phyloP scores from a whole-genome alignment of 2,113 vertebrate genomes.

The Polypterus senegalus region DNA sequence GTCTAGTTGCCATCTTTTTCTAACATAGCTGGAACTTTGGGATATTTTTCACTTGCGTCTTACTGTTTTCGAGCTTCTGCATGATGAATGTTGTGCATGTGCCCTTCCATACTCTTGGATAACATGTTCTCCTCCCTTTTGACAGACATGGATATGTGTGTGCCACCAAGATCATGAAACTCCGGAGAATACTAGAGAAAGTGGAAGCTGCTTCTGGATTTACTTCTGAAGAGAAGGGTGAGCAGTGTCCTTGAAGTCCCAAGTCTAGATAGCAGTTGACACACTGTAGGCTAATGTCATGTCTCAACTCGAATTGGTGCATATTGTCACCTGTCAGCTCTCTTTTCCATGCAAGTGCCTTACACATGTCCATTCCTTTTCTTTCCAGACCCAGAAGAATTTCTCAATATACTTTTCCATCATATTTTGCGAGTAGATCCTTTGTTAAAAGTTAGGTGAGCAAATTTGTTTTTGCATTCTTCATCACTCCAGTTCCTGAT shows the following conservation, averaged over 20 bases:
- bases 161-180: slow-evolving; percentile 97
- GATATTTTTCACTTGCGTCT: too few relatives aligned
- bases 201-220: slow-evolving; percentile 94
- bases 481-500: neutral
- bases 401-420: slow-evolving; percentile 94
- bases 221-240: slow-evolving; percentile 98
- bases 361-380: slow-evolving; percentile 11
- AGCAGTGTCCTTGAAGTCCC: neutral
- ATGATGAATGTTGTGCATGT: neutral
- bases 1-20: too few relatives aligned
- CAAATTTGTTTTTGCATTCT: neutral
- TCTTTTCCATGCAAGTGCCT: too few relatives aligned
- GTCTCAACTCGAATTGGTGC: too few relatives aligned
- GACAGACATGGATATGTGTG: slow-evolving; percentile 91
- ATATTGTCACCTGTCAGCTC: too few relatives aligned
- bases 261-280: too few relatives aligned
- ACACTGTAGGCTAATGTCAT: neutral
- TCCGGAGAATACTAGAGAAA: slow-evolving; percentile 93
- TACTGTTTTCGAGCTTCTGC: too few relatives aligned
- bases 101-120: neutral
- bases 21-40: too few relatives aligned
- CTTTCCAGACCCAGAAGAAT: slow-evolving; percentile 86
- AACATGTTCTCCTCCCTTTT: slow-evolving; percentile 4
- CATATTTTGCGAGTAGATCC: slow-evolving; percentile 94
- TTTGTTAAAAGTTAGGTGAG: slow-evolving; percentile 84